Conservation (phyloP, 1,140 invertebrate species). For the Bombus soroeensis region DNA sequence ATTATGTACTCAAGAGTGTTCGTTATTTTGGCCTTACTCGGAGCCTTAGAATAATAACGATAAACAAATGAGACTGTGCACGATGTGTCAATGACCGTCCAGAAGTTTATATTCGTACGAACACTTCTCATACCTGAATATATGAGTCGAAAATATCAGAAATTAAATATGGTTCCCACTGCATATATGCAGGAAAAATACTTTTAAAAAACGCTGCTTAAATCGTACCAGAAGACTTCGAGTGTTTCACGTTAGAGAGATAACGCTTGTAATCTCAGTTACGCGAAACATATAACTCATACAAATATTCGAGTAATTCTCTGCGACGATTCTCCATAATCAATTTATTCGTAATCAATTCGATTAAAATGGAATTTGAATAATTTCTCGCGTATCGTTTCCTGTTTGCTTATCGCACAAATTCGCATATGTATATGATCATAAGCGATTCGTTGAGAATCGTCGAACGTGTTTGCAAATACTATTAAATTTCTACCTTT, state of each 20-base stretch:
- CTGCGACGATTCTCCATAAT: too few species aligned
- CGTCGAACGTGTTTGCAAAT: not conserved
- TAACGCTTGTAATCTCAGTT: conserved; percentile 17
- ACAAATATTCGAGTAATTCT: not conserved
- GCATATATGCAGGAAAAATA: not conserved
- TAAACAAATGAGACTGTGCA: not conserved
- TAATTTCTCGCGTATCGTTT: not conserved
- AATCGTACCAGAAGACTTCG: not conserved
- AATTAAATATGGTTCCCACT: not conserved
- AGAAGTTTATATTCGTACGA: not conserved
- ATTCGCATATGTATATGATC: not conserved
- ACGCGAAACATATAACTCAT: not conserved
- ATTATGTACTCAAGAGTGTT: not conserved
- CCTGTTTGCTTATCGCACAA: not conserved
- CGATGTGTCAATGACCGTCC: not conserved
- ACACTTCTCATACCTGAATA: not conserved
- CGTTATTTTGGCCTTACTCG: conserved; percentile 20
- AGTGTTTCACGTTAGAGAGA: conserved; percentile 14
- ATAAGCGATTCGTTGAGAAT: not conserved
- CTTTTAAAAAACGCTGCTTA: not conserved
- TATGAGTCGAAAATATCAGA: not conserved
- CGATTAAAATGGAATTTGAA: not conserved
- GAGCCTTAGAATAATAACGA: not conserved
- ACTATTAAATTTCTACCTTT: not conserved
- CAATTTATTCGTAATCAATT: too few species aligned